Base-by-base conservation (phyloP, 2,888 invertebrate genomes). In the Pheosia tremula region DNA sequence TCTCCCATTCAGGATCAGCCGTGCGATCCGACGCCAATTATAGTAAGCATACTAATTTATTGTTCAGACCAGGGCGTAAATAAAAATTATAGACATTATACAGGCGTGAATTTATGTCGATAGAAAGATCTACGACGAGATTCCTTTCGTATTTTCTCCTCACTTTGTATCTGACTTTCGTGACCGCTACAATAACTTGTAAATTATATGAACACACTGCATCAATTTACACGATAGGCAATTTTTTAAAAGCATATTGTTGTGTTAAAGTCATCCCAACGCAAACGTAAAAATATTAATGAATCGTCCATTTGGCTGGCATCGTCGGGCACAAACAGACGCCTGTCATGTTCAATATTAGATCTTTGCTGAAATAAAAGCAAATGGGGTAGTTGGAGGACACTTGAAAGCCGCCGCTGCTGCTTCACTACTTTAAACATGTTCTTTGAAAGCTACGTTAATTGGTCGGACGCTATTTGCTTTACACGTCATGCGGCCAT, bases 391-490 rank as follows among this genome's bases (percentile, higher is more conserved):
- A 69, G 72, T 77, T 78, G 64, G 67, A 66, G 68, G 60, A 77
- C 69, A 82, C 79, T 85, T 89, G 81, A 90, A 89, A 90, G 88
- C 77, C 71, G 80, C 88, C 88, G 89, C 87, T 82, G 71, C 77
- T 75, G 77, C 77, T 75, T 77, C 79, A 71, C 73, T 77, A 80
- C 80, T 85, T 80, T 78, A 80, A 81, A 83, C 82, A 80, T 81
- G 81, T 81, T 79, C 83, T 85, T 83, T 82, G 83, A 86, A 80
- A 86, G 82, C 79, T 74, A 85, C 88, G 88, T 85, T 91, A 90
- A 91, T 90, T 91, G 88, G 85, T 83, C 81, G 74, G 79, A 79
- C 82, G 82, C 75, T 84, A 80, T 85, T 84, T 86, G 81, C 79
- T 75, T 75, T 80, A 78, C 79, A 74, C 74, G 72, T 77, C 74